Percentiles rank a stretch among this genome's conserved stretches.
Conservation (phyloP, 2,888 invertebrate species). For the Brachypalpus laphriformis region DNA sequence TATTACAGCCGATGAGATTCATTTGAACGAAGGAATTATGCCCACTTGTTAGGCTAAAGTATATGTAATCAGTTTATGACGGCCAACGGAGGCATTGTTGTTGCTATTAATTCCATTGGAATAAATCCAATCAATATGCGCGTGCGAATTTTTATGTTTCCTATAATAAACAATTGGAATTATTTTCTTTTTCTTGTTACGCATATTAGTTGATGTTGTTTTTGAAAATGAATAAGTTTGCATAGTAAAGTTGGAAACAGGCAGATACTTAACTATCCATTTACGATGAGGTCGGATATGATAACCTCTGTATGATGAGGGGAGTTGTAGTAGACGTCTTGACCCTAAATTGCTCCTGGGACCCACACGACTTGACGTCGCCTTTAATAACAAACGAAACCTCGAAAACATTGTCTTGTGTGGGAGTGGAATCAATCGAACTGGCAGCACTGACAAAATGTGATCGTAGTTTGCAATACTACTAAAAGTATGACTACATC, state of each 20-base stretch:
- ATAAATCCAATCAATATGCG: conserved; percentile 27
- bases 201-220: neutral
- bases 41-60: conserved; percentile 33
- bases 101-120: neutral
- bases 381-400: no score
- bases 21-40: conserved; percentile 27
- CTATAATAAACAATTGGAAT: conserved; percentile 4
- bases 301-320: no score
- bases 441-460: no score
- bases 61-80: conserved; percentile 20
- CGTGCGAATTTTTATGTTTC: conserved; percentile 17
- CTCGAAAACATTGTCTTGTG: no score
- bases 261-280: no score
- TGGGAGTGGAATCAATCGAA: no score
- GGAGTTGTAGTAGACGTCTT: no score
- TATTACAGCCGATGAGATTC: conserved; percentile 36
- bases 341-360: no score
- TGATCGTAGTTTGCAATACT: no score
- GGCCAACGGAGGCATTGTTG: neutral
- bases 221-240: neutral
- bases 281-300: no score
- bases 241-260: neutral
- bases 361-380: no score
- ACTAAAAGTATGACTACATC: no score
- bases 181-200: neutral